Evolutionary conservation across 2,888 invertebrate species (phyloP).

Genomic region (Craniophora ligustri): DNA sequence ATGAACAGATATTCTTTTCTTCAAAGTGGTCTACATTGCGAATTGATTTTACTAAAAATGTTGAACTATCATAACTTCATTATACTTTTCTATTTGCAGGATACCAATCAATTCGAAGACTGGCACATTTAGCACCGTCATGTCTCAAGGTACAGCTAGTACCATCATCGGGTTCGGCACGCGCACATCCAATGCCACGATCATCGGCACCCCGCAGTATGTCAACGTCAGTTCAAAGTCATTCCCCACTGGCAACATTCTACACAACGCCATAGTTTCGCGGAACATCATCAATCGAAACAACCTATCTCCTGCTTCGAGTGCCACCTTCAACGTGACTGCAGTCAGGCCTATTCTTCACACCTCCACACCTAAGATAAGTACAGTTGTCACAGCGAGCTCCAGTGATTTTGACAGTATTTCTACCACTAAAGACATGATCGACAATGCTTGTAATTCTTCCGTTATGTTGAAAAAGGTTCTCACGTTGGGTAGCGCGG

Average conservation of each 20-base stretch:
- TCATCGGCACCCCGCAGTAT: slow-evolving; percentile 82
- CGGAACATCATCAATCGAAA: slow-evolving; percentile 81
- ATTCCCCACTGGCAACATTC: slow-evolving; percentile 85
- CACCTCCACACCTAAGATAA: slow-evolving; percentile 77
- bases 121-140: slow-evolving; percentile 82
- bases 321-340: slow-evolving; percentile 78
- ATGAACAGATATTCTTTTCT: no score
- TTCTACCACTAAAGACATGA: slow-evolving; percentile 85
- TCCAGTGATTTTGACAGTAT: slow-evolving; percentile 79
- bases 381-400: slow-evolving; percentile 70
- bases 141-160: slow-evolving; percentile 85
- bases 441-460: slow-evolving; percentile 85
- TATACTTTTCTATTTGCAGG: slow-evolving; percentile 60
- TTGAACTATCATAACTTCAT: slow-evolving; percentile 4
- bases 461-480: slow-evolving; percentile 87
- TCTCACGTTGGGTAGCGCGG: slow-evolving; percentile 82
- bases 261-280: slow-evolving; percentile 86
- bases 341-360: slow-evolving; percentile 74
- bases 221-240: slow-evolving; percentile 84
- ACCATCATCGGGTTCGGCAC: slow-evolving; percentile 84
- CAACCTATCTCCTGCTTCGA: slow-evolving; percentile 69
- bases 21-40: no score
- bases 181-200: slow-evolving; percentile 76
- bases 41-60: no score
- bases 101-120: slow-evolving; percentile 83